Evolutionary conservation across 1,140 invertebrate species (phyloP).

Genomic region (Pollicipes pollicipes): DNA sequence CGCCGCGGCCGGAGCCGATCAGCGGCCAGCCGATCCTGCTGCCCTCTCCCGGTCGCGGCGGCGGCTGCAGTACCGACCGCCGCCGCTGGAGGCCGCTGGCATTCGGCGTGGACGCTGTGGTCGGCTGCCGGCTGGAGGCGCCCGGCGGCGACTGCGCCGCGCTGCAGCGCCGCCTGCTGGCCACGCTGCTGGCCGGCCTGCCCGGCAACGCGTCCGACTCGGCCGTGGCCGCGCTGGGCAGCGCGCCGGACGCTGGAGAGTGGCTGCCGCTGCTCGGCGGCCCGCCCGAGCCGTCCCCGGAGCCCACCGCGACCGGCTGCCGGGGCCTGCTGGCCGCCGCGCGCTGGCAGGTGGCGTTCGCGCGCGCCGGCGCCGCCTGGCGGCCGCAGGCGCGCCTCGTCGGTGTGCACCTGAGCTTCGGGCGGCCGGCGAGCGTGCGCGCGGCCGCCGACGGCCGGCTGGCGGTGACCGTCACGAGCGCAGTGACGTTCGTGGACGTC

Average conservation of each 20-base stretch:
- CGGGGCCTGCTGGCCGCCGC: background rate
- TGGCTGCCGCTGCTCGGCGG: slow-evolving; percentile 15
- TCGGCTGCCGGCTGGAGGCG: slow-evolving; percentile 10
- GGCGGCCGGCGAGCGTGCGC: background rate
- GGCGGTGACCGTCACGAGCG: slow-evolving; percentile 16
- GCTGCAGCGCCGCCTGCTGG: slow-evolving; percentile 8
- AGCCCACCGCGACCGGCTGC: slow-evolving; percentile 13
- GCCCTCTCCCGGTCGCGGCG: slow-evolving; percentile 9
- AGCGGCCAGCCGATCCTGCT: slow-evolving; percentile 10
- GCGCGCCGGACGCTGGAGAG: slow-evolving; percentile 5
- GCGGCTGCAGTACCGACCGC: slow-evolving; percentile 3
- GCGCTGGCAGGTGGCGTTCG: background rate
- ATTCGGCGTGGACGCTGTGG: slow-evolving; percentile 13
- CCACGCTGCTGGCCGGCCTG: slow-evolving; percentile 5
- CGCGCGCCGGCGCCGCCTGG: slow-evolving; percentile 10
- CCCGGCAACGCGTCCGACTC: slow-evolving; percentile 8
- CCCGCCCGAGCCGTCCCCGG: slow-evolving; percentile 11
- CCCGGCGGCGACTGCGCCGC: slow-evolving; percentile 7
- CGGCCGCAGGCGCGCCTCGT: slow-evolving; percentile 16
- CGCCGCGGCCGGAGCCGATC: too few relatives aligned
- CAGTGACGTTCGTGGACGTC: slow-evolving; percentile 40
- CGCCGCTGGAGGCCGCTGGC: slow-evolving; percentile 11
- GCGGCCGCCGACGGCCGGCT: background rate
- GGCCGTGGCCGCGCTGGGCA: slow-evolving; percentile 1
- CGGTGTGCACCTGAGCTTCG: slow-evolving; percentile 12